phyloP scores from a whole-genome alignment of 2,113 vertebrate species.

The Arenaria interpres region DNA sequence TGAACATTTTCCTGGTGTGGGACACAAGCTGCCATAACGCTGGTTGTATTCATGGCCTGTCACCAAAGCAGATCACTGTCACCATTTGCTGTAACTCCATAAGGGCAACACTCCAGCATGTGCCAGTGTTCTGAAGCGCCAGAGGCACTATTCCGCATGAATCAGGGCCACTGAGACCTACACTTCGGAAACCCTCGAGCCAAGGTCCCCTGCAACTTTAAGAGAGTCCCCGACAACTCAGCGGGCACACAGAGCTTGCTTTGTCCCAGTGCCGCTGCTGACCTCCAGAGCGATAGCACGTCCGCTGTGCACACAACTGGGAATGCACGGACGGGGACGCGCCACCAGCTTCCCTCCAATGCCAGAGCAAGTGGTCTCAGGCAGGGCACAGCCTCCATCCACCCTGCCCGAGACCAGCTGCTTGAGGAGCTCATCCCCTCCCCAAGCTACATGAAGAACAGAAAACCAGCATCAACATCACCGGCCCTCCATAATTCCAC shows the following conservation, averaged over 20 bases:
- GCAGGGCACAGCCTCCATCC: background rate
- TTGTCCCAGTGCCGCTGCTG: background rate
- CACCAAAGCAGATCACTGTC: fast-evolving
- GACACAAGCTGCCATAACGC: fast-evolving
- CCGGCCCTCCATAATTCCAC: fast-evolving
- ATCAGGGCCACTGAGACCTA: fast-evolving
- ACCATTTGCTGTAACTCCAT: background rate
- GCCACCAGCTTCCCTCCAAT: background rate
- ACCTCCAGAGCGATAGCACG: background rate
- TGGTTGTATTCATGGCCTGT: background rate
- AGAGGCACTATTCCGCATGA: background rate
- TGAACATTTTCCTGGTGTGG: fast-evolving
- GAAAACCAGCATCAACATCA: fast-evolving
- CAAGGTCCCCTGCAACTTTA: background rate
- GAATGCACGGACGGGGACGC: fast-evolving
- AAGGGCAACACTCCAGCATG: background rate
- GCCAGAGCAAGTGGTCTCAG: fast-evolving
- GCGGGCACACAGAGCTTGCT: background rate
- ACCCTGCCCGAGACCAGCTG: background rate
- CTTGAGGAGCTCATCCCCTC: background rate
- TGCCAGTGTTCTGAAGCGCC: background rate
- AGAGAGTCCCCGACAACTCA: background rate
- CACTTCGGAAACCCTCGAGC: background rate
- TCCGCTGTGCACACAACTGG: background rate
- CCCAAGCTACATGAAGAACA: fast-evolving